phyloP scores from a whole-genome alignment of 2,888 invertebrate species.

The Syritta pipiens region DNA sequence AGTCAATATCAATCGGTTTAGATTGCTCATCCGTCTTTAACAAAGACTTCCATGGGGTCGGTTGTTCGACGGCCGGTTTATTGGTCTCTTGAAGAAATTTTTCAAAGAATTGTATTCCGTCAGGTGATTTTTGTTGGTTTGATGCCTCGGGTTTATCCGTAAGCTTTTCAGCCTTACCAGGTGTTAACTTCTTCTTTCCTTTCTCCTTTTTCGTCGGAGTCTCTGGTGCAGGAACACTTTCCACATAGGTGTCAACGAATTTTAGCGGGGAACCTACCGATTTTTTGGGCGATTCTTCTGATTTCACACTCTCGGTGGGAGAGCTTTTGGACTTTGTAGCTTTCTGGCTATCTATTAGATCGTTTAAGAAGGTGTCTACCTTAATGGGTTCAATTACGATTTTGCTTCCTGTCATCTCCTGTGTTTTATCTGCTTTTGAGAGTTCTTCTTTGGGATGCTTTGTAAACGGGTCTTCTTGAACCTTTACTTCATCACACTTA shows the following conservation, averaged over 20 bases:
- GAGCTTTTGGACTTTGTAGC: slow-evolving; percentile 21
- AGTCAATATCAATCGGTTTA: slow-evolving; percentile 61
- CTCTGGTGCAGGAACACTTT: slow-evolving; percentile 11
- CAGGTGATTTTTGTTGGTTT: slow-evolving; percentile 26
- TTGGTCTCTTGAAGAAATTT: slow-evolving; percentile 39
- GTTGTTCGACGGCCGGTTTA: background rate
- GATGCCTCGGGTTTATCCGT: slow-evolving; percentile 3
- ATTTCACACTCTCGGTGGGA: background rate
- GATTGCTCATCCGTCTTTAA: slow-evolving; percentile 68
- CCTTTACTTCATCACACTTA: too few species aligned
- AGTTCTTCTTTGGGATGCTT: too few species aligned
- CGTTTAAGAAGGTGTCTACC: slow-evolving; percentile 23
- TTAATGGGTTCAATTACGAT: slow-evolving; percentile 26
- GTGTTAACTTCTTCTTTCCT: slow-evolving; percentile 32
- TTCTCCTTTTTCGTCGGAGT: slow-evolving; percentile 37
- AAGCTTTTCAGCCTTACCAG: slow-evolving; percentile 22
- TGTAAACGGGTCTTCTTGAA: too few species aligned
- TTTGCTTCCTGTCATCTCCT: slow-evolving; percentile 32
- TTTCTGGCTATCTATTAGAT: slow-evolving; percentile 46
- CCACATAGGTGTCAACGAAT: slow-evolving; percentile 52
- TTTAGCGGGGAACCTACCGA: slow-evolving; percentile 23
- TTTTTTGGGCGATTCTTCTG: slow-evolving; percentile 33
- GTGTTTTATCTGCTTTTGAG: background rate
- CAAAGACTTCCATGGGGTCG: slow-evolving; percentile 71
- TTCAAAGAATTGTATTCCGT: slow-evolving; percentile 52